Conservation (phyloP, 2,888 invertebrate genomes). For the Operophtera brumata region DNA sequence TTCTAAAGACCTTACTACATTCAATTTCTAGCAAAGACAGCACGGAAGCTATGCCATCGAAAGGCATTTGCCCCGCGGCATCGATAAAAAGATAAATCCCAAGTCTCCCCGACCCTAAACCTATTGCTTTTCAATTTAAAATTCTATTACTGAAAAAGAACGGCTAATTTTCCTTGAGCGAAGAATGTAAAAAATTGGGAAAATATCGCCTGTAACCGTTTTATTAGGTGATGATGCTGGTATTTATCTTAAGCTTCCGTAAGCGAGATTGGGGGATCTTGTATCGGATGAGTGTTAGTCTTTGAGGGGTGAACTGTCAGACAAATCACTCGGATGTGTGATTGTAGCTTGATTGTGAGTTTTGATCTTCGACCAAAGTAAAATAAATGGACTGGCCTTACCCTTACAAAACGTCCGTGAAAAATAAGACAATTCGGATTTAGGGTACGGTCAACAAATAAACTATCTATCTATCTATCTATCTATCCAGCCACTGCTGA, state of each 20-base stretch:
- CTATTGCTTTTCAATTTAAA: constrained; percentile 57
- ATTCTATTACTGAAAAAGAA: constrained; percentile 50
- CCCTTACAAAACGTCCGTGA: too few species aligned
- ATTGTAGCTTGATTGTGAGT: background rate
- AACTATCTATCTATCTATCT: too few species aligned
- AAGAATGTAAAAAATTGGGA: constrained; percentile 46
- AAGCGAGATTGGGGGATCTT: constrained; percentile 31
- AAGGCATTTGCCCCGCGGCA: constrained; percentile 38
- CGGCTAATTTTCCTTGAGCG: constrained; percentile 42
- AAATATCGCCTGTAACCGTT: constrained; percentile 48
- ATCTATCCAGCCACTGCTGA: too few species aligned
- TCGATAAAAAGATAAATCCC: constrained; percentile 29
- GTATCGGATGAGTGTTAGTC: constrained; percentile 23
- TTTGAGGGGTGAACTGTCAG: constrained; percentile 14
- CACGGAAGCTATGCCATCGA: constrained; percentile 22
- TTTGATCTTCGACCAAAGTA: too few species aligned
- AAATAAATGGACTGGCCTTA: too few species aligned
- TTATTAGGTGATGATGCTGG: constrained; percentile 44
- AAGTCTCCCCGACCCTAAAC: constrained; percentile 36
- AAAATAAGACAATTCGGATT: too few species aligned
- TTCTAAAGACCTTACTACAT: background rate
- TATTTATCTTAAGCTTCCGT: constrained; percentile 40
- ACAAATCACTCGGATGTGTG: constrained; percentile 1
- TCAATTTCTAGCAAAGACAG: constrained; percentile 13
- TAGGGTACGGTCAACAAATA: too few species aligned